Conservation (phyloP, 53 echinoderm and acorn worm genomes). For the Actinopyga echinites region DNA sequence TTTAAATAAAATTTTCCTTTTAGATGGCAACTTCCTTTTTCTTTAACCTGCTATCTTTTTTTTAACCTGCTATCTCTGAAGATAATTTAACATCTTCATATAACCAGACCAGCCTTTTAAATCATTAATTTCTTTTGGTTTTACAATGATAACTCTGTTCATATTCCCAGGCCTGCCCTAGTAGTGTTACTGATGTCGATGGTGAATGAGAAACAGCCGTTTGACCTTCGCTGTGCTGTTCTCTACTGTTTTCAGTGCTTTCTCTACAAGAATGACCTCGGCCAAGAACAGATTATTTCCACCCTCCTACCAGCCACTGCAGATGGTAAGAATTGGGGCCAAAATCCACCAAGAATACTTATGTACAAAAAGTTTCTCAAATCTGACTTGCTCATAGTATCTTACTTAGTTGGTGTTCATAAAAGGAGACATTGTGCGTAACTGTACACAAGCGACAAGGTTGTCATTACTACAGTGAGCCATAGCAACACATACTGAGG, state of each 20-base stretch:
- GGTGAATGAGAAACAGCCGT: slow-evolving; percentile 99
- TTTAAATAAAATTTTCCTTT: too few relatives aligned
- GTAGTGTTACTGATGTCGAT: slow-evolving; percentile 99
- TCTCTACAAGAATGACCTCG: slow-evolving; percentile 92
- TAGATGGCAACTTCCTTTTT: too few relatives aligned
- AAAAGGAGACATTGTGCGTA: too few relatives aligned
- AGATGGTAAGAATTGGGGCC: slow-evolving; percentile 74
- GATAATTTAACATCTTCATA: background rate
- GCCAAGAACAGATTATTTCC: slow-evolving; percentile 96
- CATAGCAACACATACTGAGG: too few relatives aligned
- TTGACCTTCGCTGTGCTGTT: slow-evolving; percentile 92
- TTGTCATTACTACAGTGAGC: too few relatives aligned
- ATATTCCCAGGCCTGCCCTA: slow-evolving; percentile 78
- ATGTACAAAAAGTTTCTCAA: too few relatives aligned
- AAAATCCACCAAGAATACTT: too few relatives aligned
- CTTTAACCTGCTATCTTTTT: too few relatives aligned
- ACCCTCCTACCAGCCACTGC: slow-evolving; percentile 96
- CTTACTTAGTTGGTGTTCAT: too few relatives aligned
- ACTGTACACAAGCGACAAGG: too few relatives aligned
- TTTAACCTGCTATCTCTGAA: too few relatives aligned
- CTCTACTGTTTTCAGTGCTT: slow-evolving; percentile 99
- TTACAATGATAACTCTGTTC: background rate
- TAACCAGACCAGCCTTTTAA: background rate
- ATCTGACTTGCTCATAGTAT: too few relatives aligned
- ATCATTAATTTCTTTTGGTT: background rate